A percentile compares a stretch with the other conserved stretches of the same genome.
These are phyloP conservation scores for Adelges cooleyi DNA, from an alignment of 1,140 invertebrate species.

Conservation along the genomic window DNA sequence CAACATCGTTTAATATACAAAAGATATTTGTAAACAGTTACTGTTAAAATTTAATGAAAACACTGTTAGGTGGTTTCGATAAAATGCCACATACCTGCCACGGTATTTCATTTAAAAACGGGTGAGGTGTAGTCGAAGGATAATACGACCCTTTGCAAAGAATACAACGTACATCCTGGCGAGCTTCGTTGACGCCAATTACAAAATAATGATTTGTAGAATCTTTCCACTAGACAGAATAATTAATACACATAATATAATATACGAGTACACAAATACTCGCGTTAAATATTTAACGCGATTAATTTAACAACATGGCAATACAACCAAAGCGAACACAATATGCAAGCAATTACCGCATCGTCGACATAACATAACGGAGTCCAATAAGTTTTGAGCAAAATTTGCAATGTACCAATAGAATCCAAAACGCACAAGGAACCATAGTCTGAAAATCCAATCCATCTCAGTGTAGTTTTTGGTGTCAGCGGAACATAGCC, in stretches of 20 bases:
- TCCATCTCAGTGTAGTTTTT: slow-evolving; percentile 59
- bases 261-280: too few species aligned
- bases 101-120: slow-evolving; percentile 59
- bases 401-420: slow-evolving; percentile 53
- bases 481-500: slow-evolving; percentile 53
- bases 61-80: not conserved
- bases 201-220: slow-evolving; percentile 72
- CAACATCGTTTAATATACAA: too few species aligned
- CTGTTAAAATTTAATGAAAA: too few species aligned
- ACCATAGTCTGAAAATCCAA: slow-evolving; percentile 69
- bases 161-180: slow-evolving; percentile 64
- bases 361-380: slow-evolving; percentile 60
- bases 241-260: too few species aligned
- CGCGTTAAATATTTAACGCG: too few species aligned
- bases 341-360: slow-evolving; percentile 45
- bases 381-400: slow-evolving; percentile 54
- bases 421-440: slow-evolving; percentile 57
- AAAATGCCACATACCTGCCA: slow-evolving; percentile 42
- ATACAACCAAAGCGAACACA: too few species aligned
- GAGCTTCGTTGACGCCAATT: slow-evolving; percentile 60
- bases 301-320: too few species aligned
- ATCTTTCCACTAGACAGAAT: slow-evolving; percentile 46
- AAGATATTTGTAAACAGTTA: too few species aligned
- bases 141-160: slow-evolving; percentile 77
- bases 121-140: slow-evolving; percentile 73